Evolutionary conservation across 1,140 invertebrate genomes (phyloP).

Genomic region (Pentalonia nigronervosa): DNA sequence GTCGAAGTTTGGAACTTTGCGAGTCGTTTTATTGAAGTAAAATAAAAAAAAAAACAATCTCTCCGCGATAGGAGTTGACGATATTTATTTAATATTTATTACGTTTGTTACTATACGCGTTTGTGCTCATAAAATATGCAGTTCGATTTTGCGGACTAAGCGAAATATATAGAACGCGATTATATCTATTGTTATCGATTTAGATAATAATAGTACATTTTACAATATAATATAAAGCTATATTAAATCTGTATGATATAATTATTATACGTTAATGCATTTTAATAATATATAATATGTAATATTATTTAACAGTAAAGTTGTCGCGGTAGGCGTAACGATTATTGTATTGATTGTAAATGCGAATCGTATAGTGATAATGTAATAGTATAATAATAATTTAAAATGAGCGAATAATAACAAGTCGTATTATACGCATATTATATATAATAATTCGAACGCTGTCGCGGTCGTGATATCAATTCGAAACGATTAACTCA

Average conservation of each 20-base stretch:
- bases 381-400: not conserved
- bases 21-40: not conserved
- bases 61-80: not conserved
- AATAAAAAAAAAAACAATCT: not conserved
- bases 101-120: not conserved
- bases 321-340: not conserved
- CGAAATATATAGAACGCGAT: not conserved
- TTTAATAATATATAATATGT: not conserved
- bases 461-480: not conserved
- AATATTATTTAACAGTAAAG: not conserved
- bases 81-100: slow-evolving; percentile 12
- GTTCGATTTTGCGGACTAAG: not conserved
- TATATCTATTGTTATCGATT: not conserved
- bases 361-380: not conserved
- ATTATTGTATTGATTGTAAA: not conserved
- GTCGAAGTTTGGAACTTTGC: not conserved
- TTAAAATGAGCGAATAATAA: not conserved
- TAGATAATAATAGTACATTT: not conserved
- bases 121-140: not conserved
- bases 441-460: not conserved
- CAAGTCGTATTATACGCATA: not conserved
- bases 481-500: slow-evolving; percentile 21
- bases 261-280: not conserved
- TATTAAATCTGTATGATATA: not conserved
- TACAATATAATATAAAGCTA: not conserved